Evolutionary conservation across 2,113 vertebrate species (phyloP).

Genomic region (Gila orcuttii): DNA sequence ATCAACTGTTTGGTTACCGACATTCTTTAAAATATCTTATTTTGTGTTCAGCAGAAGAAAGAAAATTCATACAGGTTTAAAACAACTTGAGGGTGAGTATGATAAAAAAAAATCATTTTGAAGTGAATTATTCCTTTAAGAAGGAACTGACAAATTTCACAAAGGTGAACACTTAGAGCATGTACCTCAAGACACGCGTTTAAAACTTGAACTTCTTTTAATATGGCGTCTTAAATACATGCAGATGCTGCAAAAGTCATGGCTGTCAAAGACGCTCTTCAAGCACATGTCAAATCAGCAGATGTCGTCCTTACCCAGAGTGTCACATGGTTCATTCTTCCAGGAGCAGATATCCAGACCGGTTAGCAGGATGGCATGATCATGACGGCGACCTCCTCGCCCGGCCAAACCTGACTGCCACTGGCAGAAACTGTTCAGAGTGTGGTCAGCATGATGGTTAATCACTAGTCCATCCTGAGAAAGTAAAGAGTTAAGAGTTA

Average conservation of each 20-base stretch:
- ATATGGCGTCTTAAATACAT: not conserved
- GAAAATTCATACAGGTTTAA: no score
- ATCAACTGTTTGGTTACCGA: no score
- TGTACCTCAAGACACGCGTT: not conserved
- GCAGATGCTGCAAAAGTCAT: not conserved
- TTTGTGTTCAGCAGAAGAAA: no score
- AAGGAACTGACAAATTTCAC: not conserved
- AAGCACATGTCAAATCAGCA: not conserved
- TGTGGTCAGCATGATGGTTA: constrained; percentile 90
- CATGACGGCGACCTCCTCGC: constrained; percentile 82
- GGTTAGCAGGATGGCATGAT: constrained; percentile 89
- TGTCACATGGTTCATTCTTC: constrained; percentile 93
- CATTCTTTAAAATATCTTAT: no score
- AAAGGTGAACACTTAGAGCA: not conserved
- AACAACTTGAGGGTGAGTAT: no score
- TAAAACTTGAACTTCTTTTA: not conserved
- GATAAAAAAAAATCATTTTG: no score
- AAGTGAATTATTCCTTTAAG: not conserved
- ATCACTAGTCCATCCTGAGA: constrained; percentile 85
- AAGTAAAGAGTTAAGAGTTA: constrained; percentile 33
- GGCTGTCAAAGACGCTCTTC: not conserved
- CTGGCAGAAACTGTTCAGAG: constrained; percentile 90
- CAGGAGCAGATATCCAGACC: constrained; percentile 92
- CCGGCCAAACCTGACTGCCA: constrained; percentile 88
- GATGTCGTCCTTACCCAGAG: constrained; percentile 76